These are phyloP conservation scores for Leptinotarsa undecemlineata DNA, from an alignment of 1,140 invertebrate genomes.

Conservation along the genomic window DNA sequence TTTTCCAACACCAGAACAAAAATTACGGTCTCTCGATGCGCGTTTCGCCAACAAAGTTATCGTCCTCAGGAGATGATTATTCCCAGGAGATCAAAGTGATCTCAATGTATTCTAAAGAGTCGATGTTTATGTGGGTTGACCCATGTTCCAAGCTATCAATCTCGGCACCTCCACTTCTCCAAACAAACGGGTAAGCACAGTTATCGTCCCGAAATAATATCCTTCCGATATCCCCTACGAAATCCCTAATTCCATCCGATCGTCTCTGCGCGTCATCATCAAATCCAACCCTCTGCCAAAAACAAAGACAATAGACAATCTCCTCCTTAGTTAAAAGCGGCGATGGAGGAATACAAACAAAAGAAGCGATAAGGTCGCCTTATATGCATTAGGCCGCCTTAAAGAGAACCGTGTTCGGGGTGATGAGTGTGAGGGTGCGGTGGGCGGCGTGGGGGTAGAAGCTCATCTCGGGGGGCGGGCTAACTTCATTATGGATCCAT, in stretches of 20 bases:
- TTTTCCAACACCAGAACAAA: too few species aligned
- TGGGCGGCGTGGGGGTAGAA: neutral
- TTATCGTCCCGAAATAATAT: neutral
- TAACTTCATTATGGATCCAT: slow-evolving; percentile 62
- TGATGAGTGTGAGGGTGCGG: slow-evolving; percentile 1
- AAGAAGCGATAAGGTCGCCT: slow-evolving; percentile 46
- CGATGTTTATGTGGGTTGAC: too few species aligned
- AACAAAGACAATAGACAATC: slow-evolving; percentile 23
- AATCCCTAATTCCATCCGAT: neutral
- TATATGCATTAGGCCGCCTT: slow-evolving; percentile 50
- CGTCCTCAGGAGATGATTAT: too few species aligned
- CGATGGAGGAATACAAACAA: slow-evolving; percentile 39
- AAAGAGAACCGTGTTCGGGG: slow-evolving; percentile 37
- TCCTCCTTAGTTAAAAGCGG: slow-evolving; percentile 24
- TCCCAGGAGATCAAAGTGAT: too few species aligned
- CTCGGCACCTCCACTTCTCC: neutral
- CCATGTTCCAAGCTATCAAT: too few species aligned
- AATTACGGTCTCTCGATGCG: too few species aligned
- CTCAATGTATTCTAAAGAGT: too few species aligned
- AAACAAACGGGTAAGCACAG: neutral
- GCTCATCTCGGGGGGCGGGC: slow-evolving; percentile 43
- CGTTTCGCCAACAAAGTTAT: too few species aligned
- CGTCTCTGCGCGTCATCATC: slow-evolving; percentile 3
- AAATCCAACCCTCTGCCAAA: slow-evolving; percentile 13
- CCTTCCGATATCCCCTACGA: neutral